phyloP scores from a whole-genome alignment of 2,797 vertebrate genomes.

The Novumbra hubbsi region DNA sequence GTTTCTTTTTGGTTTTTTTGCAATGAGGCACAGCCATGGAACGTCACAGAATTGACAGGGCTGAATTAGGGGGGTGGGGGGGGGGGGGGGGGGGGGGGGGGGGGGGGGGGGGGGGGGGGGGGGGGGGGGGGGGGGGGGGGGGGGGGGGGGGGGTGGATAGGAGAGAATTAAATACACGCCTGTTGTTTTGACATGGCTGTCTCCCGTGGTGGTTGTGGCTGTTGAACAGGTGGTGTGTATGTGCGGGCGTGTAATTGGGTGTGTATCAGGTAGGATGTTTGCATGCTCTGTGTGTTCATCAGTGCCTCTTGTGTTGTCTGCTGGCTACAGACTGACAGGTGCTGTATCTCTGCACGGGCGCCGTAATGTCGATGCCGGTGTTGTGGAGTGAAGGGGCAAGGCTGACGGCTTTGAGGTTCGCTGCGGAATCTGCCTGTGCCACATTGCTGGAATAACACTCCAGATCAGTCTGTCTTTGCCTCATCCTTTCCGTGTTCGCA shows the following conservation, averaged over 20 bases:
- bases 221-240: background rate
- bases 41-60: no score
- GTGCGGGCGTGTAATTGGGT: background rate
- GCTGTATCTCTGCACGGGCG: constrained; percentile 40
- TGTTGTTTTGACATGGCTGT: background rate
- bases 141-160: no score
- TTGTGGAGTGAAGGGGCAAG: background rate
- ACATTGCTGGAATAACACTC: constrained; percentile 55
- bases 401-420: constrained; percentile 9
- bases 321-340: constrained; percentile 41
- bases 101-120: no score
- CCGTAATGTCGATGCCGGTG: background rate
- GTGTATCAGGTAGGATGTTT: constrained; percentile 14
- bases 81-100: no score
- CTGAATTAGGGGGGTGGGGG: no score
- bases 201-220: background rate
- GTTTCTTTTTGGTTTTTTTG: no score
- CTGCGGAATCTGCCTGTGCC: constrained; percentile 56
- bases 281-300: constrained; percentile 62
- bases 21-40: no score
- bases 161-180: background rate
- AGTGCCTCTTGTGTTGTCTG: constrained; percentile 42
- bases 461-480: background rate
- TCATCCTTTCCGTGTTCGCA: background rate
- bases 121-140: no score